Base-by-base conservation (phyloP, 2,113 vertebrate species). In the Parus major region DNA sequence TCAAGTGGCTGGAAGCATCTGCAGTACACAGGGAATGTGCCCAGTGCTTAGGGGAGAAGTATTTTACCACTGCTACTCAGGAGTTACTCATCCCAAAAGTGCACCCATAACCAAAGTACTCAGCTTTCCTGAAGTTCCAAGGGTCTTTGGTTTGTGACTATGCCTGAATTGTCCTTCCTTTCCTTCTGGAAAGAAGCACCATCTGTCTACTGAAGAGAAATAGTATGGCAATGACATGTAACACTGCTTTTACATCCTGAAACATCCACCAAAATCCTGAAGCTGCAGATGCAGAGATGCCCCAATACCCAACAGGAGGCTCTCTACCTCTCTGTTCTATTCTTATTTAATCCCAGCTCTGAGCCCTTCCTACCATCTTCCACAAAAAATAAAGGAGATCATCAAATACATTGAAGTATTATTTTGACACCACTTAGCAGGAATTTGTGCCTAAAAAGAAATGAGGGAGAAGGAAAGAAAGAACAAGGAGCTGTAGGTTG, bases 11-110 rank as follows among this genome's bases (percentile, higher is more conserved):
- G 35, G 27, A 79, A 49, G 53, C 52, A 64, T 10, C 28, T 7
- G 6, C 42, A 53, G 56, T 0, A 23, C 3, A 15, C 0, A 1
- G 16, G 5, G 3, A 5, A 25, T 3, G n/a, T 1, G 7, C 22
- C 50, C 35, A 35, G 47, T 12, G 85, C 78, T 69, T 9, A n/a
- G 9, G 15, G 15, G 11, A 49, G 28, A 46, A 71, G 80, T 13
- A n/a, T 41, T 80, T 52, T 16, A n/a, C 33, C 59, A 8, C 18
- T 80, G 21, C 46, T 27, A 2, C 23, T 65, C 50, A 69, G 44
- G 20, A 73, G 46, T 66, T 82, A 53, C 42, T 20, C 53, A 13
- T 11, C 63, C 33, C 82, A 68, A 15, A 78, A 79, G 41, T 29
- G 78, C 42, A 47, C 23, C 19, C 33, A 33, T 15, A 85, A 84